phyloP scores from a whole-genome alignment of 2,797 vertebrate species.

The Syngnathus rostellatus region DNA sequence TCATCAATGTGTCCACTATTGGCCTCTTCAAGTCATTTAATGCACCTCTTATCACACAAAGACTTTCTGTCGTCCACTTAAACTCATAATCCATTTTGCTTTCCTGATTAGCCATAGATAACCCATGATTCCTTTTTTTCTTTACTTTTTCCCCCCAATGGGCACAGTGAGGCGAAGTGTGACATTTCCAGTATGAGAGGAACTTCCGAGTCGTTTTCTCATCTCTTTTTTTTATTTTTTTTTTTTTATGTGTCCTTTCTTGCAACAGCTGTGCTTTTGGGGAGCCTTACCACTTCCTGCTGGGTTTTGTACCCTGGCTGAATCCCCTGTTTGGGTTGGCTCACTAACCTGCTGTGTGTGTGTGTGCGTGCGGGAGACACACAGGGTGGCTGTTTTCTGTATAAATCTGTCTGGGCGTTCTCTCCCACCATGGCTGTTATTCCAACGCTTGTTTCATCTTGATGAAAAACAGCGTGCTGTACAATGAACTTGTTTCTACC shows the following conservation, averaged over 20 bases:
- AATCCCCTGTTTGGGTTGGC: constrained; percentile 44
- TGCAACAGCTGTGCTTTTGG: constrained; percentile 46
- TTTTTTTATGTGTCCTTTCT: constrained; percentile 5
- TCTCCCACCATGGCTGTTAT: constrained; percentile 13
- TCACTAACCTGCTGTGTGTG: constrained; percentile 12
- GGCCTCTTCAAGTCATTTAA: constrained; percentile 42
- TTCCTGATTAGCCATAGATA: constrained; percentile 50
- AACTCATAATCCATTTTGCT: constrained; percentile 58
- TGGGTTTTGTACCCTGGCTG: constrained; percentile 55
- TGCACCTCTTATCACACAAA: constrained; percentile 58
- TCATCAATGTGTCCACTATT: constrained; percentile 26
- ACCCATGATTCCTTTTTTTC: constrained; percentile 26
- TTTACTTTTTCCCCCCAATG: neutral
- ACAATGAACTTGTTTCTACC: constrained; percentile 6
- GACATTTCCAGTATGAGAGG: neutral
- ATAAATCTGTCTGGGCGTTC: constrained; percentile 25
- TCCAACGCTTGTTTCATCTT: constrained; percentile 22
- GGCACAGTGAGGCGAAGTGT: neutral
- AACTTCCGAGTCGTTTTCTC: constrained; percentile 3
- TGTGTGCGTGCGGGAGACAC: constrained; percentile 2
- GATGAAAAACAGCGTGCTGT: constrained; percentile 12
- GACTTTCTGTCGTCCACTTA: constrained; percentile 53
- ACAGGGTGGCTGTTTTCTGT: constrained; percentile 9
- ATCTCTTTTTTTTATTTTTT: neutral
- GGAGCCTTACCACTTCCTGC: constrained; percentile 39